A percentile compares a stretch with the other conserved stretches of the same genome.
These are phyloP conservation scores for Phoeniculus purpureus DNA, from an alignment of 2,797 vertebrate species.

Conservation along the genomic window DNA sequence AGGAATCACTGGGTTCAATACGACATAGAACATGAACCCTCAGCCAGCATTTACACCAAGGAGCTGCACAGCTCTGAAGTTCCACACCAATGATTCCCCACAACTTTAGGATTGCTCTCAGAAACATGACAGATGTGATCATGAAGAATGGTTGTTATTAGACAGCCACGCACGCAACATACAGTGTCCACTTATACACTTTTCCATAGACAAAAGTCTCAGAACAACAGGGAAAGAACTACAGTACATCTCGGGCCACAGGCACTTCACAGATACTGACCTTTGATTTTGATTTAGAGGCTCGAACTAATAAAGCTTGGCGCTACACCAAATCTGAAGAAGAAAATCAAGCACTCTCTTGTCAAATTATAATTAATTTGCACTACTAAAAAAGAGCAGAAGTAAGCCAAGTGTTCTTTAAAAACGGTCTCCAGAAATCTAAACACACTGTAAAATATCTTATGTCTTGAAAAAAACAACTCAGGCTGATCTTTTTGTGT, in stretches of 20 bases:
- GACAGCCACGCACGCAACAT: not conserved
- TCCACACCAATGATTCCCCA: not conserved
- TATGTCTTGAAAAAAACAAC: not conserved
- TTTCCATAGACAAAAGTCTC: not conserved
- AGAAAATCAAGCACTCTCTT: slow-evolving; percentile 59
- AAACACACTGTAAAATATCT: slow-evolving; percentile 23
- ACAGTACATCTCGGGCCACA: not conserved
- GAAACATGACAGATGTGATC: not conserved
- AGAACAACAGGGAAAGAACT: not conserved
- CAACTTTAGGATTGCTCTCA: not conserved
- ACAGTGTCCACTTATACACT: not conserved
- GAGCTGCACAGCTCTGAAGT: not conserved
- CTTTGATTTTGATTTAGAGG: slow-evolving; percentile 61
- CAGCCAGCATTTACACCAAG: fast-evolving
- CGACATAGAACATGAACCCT: not conserved
- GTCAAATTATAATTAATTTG: slow-evolving; percentile 72
- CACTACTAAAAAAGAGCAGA: slow-evolving; percentile 49
- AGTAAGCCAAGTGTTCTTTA: slow-evolving; percentile 43
- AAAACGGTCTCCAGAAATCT: slow-evolving; percentile 48
- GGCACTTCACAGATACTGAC: slow-evolving; percentile 43
- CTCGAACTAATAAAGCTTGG: slow-evolving; percentile 47
- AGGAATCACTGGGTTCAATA: not conserved
- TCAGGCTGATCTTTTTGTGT: slow-evolving; percentile 17
- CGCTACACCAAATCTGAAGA: slow-evolving; percentile 45
- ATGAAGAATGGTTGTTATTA: not conserved